Percentiles rank a stretch among this genome's conserved stretches.
Conservation (phyloP, 2,113 vertebrate genomes). For the Gorsachius goisagi region DNA sequence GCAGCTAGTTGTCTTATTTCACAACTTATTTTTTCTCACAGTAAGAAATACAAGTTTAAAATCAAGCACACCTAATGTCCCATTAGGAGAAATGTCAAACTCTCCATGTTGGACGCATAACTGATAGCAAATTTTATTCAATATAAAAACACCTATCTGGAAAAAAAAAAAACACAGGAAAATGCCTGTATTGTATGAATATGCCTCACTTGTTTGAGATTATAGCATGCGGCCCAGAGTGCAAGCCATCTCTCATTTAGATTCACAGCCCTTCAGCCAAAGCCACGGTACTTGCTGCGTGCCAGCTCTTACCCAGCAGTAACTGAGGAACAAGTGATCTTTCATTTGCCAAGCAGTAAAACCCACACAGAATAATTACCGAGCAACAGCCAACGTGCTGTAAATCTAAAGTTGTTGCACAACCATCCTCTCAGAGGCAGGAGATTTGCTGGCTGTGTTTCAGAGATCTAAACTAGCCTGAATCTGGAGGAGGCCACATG, state of each 20-base stretch:
- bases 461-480: not conserved
- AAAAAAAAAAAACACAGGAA: not conserved
- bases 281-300: not conserved
- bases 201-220: not conserved
- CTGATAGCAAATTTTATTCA: not conserved
- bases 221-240: not conserved
- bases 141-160: not conserved
- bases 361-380: constrained; percentile 37
- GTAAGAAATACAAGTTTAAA: not conserved
- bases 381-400: not conserved
- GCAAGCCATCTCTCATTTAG: not conserved
- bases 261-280: constrained; percentile 4
- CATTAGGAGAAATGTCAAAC: not conserved
- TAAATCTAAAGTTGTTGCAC: constrained; percentile 18
- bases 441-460: not conserved
- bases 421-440: not conserved
- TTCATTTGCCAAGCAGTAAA: constrained; percentile 37
- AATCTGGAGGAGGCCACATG: not conserved
- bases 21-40: not conserved
- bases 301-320: constrained; percentile 41
- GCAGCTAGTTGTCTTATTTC: not conserved
- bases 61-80: not conserved
- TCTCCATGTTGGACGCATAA: not conserved
- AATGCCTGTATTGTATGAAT: not conserved
- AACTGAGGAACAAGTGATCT: constrained; percentile 18